These are phyloP conservation scores for Pangasius sanitwongsei DNA, from an alignment of 2,797 vertebrate genomes.

Conservation along the genomic window DNA sequence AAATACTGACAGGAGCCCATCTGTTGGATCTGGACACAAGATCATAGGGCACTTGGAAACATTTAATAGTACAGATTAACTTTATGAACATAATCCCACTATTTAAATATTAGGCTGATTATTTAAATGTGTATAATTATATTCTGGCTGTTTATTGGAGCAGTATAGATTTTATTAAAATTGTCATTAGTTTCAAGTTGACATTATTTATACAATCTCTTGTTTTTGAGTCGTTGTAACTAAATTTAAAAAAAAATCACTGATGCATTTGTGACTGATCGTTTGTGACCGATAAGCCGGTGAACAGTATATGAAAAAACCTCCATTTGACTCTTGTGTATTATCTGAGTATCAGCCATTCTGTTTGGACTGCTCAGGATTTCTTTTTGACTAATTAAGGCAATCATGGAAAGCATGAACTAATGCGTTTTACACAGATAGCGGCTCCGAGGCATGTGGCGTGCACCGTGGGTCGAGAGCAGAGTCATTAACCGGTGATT, in stretches of 20 bases:
- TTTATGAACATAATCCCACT: not conserved
- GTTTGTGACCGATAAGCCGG: not conserved
- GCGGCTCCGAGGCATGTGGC: constrained; percentile 66
- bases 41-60: not conserved
- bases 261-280: not conserved
- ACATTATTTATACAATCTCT: not conserved
- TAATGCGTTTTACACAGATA: constrained; percentile 76
- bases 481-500: constrained; percentile 73
- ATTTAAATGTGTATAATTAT: not conserved
- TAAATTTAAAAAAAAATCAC: not conserved
- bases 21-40: not conserved
- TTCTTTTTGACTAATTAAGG: constrained; percentile 78
- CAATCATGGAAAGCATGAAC: constrained; percentile 70
- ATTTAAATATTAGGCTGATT: not conserved
- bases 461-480: constrained; percentile 73
- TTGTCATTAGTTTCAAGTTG: not conserved
- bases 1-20: constrained; percentile 7
- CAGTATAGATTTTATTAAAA: not conserved
- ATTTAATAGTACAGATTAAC: constrained; percentile 2
- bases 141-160: not conserved
- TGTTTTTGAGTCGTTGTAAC: not conserved
- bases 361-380: constrained; percentile 33
- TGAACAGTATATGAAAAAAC: not conserved
- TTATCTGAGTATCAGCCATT: constrained; percentile 30
- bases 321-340: not conserved